A percentile compares a stretch with the other conserved stretches of the same genome.
phyloP scores from a whole-genome alignment of 1,140 invertebrate species.

The Ceratitis capitata region DNA sequence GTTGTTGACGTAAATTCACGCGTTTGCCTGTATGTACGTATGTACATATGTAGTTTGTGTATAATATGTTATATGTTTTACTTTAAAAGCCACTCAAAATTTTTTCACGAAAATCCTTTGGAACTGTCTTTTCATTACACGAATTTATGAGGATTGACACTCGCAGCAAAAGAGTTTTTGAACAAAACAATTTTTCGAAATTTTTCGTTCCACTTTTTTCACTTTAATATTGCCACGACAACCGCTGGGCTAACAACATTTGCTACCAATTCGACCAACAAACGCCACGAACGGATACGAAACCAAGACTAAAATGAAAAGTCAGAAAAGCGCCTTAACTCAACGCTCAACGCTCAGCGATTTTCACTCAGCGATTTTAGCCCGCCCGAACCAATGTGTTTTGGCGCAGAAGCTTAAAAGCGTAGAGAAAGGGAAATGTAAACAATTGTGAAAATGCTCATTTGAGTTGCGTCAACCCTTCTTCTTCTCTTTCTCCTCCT shows the following conservation, averaged over 20 bases:
- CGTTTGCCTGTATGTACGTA: neutral
- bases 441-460: constrained; percentile 9
- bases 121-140: neutral
- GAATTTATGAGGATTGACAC: too few species aligned
- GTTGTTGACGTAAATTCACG: neutral
- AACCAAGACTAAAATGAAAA: constrained; percentile 30
- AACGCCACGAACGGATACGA: constrained; percentile 15
- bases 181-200: neutral
- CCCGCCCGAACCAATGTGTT: too few species aligned
- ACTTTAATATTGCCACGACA: neutral
- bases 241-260: neutral
- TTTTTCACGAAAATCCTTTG: neutral
- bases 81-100: neutral
- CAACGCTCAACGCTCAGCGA: neutral
- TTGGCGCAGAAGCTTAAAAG: neutral
- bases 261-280: neutral
- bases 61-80: neutral
- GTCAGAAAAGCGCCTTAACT: neutral
- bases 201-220: neutral
- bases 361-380: constrained; percentile 1
- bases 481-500: neutral
- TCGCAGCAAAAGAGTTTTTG: too few species aligned
- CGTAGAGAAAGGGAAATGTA: neutral
- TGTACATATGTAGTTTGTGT: neutral
- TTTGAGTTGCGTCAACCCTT: neutral